A percentile compares a stretch with the other conserved stretches of the same genome.
phyloP scores from a whole-genome alignment of 2,888 invertebrate species.

The Xylophagus ater region DNA sequence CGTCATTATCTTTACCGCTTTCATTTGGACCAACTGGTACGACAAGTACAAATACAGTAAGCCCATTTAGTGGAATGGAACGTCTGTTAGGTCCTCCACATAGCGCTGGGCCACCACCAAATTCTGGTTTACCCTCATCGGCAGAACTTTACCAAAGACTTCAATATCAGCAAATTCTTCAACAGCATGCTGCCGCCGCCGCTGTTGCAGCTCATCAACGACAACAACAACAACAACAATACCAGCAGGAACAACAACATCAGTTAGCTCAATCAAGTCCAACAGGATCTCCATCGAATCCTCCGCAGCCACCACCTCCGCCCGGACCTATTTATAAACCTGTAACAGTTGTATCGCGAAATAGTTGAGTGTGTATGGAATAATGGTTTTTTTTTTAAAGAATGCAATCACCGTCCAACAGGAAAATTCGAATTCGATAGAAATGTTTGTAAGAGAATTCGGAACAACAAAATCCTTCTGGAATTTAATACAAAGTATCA shows the following conservation, averaged over 20 bases:
- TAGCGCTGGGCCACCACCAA: slow-evolving; percentile 30
- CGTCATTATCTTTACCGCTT: slow-evolving; percentile 41
- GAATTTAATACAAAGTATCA: too few relatives aligned
- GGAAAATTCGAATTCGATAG: too few relatives aligned
- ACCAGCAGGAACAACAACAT: slow-evolving; percentile 24
- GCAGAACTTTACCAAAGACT: slow-evolving; percentile 42
- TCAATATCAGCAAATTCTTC: slow-evolving; percentile 40
- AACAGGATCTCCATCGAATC: slow-evolving; percentile 22
- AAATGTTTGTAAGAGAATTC: too few relatives aligned
- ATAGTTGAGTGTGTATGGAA: slow-evolving; percentile 45
- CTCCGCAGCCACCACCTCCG: slow-evolving; percentile 19
- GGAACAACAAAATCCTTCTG: too few relatives aligned
- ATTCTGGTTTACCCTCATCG: slow-evolving; percentile 38
- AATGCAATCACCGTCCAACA: too few relatives aligned
- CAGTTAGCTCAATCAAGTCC: slow-evolving; percentile 28
- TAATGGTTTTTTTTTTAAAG: too few relatives aligned
- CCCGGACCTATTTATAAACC: slow-evolving; percentile 42
- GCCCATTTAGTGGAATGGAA: slow-evolving; percentile 25
- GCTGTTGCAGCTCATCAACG: slow-evolving; percentile 38
- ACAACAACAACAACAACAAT: slow-evolving; percentile 26
- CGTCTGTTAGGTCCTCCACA: slow-evolving; percentile 31
- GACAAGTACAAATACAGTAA: slow-evolving; percentile 13
- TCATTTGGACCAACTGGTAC: slow-evolving; percentile 29
- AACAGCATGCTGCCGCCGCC: slow-evolving; percentile 38
- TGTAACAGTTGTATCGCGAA: slow-evolving; percentile 44